Conservation (phyloP, 1,140 invertebrate genomes). For the Drosophila nigrodunni region DNA sequence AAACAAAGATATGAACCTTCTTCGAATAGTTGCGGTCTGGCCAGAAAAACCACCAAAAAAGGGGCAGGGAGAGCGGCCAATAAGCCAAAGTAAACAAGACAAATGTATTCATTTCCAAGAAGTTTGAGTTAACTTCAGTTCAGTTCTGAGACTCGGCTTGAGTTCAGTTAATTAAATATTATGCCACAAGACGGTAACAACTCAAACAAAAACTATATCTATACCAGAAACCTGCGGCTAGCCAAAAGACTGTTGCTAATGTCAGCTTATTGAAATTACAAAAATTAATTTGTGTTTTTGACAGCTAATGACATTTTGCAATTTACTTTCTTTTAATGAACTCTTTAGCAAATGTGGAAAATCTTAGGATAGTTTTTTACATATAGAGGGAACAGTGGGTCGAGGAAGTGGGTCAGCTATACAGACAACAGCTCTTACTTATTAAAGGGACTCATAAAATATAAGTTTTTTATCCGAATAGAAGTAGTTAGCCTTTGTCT, state of each 20-base stretch:
- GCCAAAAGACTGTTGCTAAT: slow-evolving; percentile 5
- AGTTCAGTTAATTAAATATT: slow-evolving; percentile 73
- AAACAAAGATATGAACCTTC: slow-evolving; percentile 47
- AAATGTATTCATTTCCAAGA: slow-evolving; percentile 67
- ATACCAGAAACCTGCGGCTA: slow-evolving; percentile 26
- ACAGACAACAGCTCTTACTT: too few relatives aligned
- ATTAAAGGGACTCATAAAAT: too few relatives aligned
- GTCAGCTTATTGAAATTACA: slow-evolving; percentile 5
- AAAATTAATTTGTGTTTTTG: slow-evolving; percentile 12
- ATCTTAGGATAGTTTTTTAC: neutral
- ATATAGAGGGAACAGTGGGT: too few relatives aligned
- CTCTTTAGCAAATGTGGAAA: neutral
- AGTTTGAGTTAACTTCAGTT: slow-evolving; percentile 17
- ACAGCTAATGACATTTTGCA: neutral
- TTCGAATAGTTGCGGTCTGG: slow-evolving; percentile 62
- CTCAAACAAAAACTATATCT: slow-evolving; percentile 64
- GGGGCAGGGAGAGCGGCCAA: slow-evolving; percentile 35
- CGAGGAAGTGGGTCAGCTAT: too few relatives aligned
- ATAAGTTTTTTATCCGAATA: too few relatives aligned
- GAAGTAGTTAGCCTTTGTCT: too few relatives aligned
- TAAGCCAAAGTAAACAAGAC: slow-evolving; percentile 60
- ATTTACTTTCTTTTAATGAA: neutral
- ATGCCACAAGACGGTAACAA: slow-evolving; percentile 44
- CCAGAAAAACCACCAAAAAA: slow-evolving; percentile 39
- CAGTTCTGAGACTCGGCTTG: slow-evolving; percentile 19